phyloP scores from a whole-genome alignment of 2,888 invertebrate species.

The Lypha dubia region DNA sequence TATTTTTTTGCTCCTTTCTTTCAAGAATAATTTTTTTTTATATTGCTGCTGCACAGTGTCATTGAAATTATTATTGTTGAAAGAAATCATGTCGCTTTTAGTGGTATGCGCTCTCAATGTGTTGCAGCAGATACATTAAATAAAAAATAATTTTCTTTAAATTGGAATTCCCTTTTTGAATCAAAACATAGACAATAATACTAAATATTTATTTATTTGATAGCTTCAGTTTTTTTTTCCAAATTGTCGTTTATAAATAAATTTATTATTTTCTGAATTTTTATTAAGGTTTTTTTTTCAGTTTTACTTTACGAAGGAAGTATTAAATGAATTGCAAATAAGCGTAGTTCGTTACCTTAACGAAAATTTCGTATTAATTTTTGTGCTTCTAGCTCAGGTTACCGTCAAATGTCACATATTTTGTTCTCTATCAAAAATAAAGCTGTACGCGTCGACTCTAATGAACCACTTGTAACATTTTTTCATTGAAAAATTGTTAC shows the following conservation, averaged over 20 bases:
- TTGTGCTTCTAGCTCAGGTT: not conserved
- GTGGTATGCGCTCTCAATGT: too few species aligned
- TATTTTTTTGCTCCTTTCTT: too few species aligned
- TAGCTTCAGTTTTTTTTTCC: not conserved
- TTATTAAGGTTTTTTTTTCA: not conserved
- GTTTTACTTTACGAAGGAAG: slow-evolving; percentile 39
- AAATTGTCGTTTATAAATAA: not conserved
- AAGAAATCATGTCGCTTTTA: too few species aligned
- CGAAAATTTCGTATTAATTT: slow-evolving; percentile 19
- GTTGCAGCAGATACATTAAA: too few species aligned
- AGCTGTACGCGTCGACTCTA: not conserved
- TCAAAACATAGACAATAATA: not conserved
- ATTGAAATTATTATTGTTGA: too few species aligned
- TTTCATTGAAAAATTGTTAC: not conserved
- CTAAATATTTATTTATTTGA: not conserved
- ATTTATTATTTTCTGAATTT: slow-evolving; percentile 28
- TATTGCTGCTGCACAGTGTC: too few species aligned
- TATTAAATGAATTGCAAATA: slow-evolving; percentile 54
- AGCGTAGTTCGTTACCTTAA: slow-evolving; percentile 44
- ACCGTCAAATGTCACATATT: slow-evolving; percentile 9
- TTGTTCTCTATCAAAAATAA: not conserved
- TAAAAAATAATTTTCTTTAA: too few species aligned
- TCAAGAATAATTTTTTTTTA: too few species aligned
- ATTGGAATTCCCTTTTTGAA: slow-evolving; percentile 4
- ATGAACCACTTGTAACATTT: not conserved